Percentiles rank a stretch among this genome's conserved stretches.
These are phyloP conservation scores for Corynorhinus townsendii DNA, from an alignment of 2,113 vertebrate genomes.

Conservation along the genomic window DNA sequence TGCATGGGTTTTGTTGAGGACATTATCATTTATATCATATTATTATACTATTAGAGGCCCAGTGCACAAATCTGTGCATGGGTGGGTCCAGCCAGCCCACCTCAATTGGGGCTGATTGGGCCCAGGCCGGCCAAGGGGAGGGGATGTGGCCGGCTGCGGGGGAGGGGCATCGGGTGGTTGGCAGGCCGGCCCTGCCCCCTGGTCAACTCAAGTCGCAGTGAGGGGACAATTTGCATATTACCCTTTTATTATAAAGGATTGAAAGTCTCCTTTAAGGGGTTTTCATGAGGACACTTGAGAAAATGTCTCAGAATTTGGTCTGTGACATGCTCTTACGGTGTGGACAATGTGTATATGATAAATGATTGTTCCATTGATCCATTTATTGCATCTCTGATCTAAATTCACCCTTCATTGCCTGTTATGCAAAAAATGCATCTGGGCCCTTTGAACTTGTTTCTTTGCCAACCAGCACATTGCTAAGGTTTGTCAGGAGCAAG, in stretches of 20 bases:
- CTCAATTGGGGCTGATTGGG: too few relatives aligned
- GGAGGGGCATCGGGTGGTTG: too few relatives aligned
- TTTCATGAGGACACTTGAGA: background rate
- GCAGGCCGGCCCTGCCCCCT: too few relatives aligned
- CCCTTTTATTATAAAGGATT: too few relatives aligned
- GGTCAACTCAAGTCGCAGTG: too few relatives aligned
- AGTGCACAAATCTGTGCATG: too few relatives aligned
- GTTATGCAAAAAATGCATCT: background rate
- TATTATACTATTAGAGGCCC: background rate
- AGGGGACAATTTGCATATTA: too few relatives aligned
- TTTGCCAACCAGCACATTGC: background rate
- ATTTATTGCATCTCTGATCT: background rate
- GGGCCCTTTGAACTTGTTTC: background rate
- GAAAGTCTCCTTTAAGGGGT: background rate
- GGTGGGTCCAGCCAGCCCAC: too few relatives aligned
- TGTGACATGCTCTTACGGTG: background rate
- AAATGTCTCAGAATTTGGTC: background rate
- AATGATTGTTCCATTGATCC: background rate
- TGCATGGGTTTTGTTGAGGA: background rate
- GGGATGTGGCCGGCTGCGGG: too few relatives aligned
- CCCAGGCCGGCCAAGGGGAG: too few relatives aligned
- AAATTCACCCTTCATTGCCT: constrained; percentile 36
- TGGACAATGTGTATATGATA: background rate
- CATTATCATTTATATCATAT: background rate
- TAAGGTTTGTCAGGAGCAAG: background rate